Evolutionary conservation across 2,113 vertebrate species (phyloP), one percentile per base, ranked within the genome.

Genomic region (Gadus chalcogrammus): DNA sequence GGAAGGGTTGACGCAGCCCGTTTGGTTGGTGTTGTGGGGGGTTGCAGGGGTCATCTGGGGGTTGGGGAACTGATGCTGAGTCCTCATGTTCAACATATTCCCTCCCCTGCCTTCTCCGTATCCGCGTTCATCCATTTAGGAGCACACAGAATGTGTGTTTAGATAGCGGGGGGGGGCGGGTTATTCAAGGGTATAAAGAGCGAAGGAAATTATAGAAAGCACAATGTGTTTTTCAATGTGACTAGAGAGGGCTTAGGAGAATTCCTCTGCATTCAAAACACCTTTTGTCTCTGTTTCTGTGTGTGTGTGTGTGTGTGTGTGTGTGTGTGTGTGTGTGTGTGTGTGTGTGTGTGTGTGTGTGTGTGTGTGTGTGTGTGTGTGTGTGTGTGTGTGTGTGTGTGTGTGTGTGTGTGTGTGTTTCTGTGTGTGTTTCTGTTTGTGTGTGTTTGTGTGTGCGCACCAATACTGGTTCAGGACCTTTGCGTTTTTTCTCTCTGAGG

Each of bases 401-500:
- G n/a, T 20, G 20, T 20, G 20, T 20, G 20, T n/a, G 64, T 63
- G 24, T 68, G 67, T 67, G n/a, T 11, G 9, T 55, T 16, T 22
- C 68, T 20, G 20, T 20, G 20, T 20, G 20, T n/a, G 64, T 63
- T 38, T 22, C 18, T 16, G 60, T 61, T 20, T 61, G 22, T 61
- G 60, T 61, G 60, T 24, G 60, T 61, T 20, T 24, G 4, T 61
- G 60, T 61, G 60, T 61, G 60, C 9, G 60, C n/a, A n/a, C 1
- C n/a, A 2, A 20, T 61, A 20, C n/a, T n/a, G 6, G 18, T 22
- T n/a, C n/a, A 20, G 59, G 5, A 9, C 22, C n/a, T 62, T 4
- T n/a, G 59, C 59, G n/a, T 42, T 61, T 15, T 80, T 73, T 67
- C 66, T 73, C 73, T 82, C 64, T 0, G 8, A 15, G 73, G 75